Evolutionary conservation across 2,888 invertebrate genomes (phyloP).

Genomic region (Acleris holmiana): DNA sequence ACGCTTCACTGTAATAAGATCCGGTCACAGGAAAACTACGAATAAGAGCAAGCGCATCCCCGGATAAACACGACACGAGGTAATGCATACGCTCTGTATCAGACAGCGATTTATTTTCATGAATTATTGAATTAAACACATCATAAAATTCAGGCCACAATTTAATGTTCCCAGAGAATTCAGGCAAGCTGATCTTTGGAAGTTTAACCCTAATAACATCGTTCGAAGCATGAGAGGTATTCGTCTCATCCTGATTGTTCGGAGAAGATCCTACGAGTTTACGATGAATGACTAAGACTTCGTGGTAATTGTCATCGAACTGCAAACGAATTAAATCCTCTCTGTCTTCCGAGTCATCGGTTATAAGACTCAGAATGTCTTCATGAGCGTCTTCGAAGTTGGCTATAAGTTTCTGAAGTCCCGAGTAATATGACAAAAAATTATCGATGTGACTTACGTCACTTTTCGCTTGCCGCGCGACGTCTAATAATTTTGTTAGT

Average conservation of each 20-base stretch:
- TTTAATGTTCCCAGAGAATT: conserved; percentile 8
- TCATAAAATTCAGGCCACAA: conserved; percentile 11
- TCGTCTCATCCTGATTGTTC: not conserved
- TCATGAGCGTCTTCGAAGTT: conserved; percentile 10
- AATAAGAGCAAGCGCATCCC: conserved; percentile 6
- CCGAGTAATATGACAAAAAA: conserved; percentile 4
- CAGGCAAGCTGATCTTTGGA: conserved; percentile 6
- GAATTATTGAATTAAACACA: conserved; percentile 5
- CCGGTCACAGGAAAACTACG: conserved; percentile 9
- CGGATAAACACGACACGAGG: conserved; percentile 12
- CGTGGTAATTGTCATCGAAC: conserved; percentile 5
- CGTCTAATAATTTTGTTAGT: not conserved
- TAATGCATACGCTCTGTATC: conserved; percentile 14
- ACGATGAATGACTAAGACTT: conserved; percentile 1
- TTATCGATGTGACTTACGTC: not conserved
- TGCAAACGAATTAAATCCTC: not conserved
- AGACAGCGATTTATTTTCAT: conserved; percentile 11
- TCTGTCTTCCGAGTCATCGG: not conserved
- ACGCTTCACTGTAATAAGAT: not conserved
- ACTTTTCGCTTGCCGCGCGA: not conserved
- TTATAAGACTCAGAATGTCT: conserved; percentile 7
- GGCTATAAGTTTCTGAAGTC: not conserved
- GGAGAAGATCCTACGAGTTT: not conserved
- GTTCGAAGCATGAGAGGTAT: not conserved
- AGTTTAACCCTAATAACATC: conserved; percentile 5